Conservation (phyloP, 2,888 invertebrate species). For the Andrena trimmerana region DNA sequence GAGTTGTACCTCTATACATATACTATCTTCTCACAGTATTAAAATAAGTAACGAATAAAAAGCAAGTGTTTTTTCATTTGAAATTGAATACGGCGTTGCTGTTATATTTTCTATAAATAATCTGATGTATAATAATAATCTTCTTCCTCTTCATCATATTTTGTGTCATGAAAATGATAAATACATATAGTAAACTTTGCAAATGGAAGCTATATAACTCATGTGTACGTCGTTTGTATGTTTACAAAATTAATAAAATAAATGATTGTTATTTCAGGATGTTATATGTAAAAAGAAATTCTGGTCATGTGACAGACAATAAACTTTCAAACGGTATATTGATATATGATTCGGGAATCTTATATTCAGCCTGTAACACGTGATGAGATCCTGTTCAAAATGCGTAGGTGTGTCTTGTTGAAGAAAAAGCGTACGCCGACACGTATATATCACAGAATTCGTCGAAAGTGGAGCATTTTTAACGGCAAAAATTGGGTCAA, state of each 20-base stretch:
- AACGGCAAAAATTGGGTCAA: background rate
- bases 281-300: background rate
- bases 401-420: slow-evolving; percentile 78
- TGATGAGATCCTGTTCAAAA: slow-evolving; percentile 81
- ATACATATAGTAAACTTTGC: background rate
- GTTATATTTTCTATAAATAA: too few species aligned
- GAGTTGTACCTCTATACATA: too few species aligned
- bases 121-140: too few species aligned
- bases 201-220: background rate
- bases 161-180: too few species aligned
- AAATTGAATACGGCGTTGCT: too few species aligned
- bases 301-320: background rate
- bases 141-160: too few species aligned
- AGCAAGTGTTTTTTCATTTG: too few species aligned
- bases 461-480: background rate
- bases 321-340: slow-evolving; percentile 44
- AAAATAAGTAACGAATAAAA: too few species aligned
- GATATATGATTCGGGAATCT: slow-evolving; percentile 55
- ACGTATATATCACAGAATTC: background rate
- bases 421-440: slow-evolving; percentile 23
- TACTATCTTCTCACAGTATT: too few species aligned
- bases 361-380: slow-evolving; percentile 73
- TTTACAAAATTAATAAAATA: background rate
- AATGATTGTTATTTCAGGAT: too few species aligned
- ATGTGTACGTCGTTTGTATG: background rate